These are phyloP conservation scores for Entelurus aequoreus DNA, from an alignment of 2,113 vertebrate species.

Conservation along the genomic window DNA sequence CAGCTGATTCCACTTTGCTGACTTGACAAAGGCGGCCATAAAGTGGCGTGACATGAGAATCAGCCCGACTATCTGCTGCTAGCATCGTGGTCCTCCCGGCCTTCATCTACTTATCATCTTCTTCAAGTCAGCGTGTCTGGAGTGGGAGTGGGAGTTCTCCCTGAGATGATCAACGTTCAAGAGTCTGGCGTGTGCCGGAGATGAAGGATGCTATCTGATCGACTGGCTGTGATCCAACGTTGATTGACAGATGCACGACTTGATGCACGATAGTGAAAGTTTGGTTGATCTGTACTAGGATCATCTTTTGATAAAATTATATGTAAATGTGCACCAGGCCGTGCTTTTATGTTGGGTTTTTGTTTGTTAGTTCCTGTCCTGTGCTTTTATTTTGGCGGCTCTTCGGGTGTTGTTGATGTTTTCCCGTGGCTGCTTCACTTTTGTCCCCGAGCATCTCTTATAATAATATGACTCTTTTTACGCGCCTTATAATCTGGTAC, in stretches of 20 bases:
- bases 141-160: constrained; percentile 64
- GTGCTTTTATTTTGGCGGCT: too few relatives aligned
- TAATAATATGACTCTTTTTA: too few relatives aligned
- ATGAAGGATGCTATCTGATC: constrained; percentile 43
- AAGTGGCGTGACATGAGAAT: constrained; percentile 72
- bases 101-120: constrained; percentile 70
- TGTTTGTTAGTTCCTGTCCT: neutral
- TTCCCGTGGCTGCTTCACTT: too few relatives aligned
- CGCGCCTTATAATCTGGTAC: too few relatives aligned
- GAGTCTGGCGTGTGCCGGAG: constrained; percentile 22
- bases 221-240: constrained; percentile 17
- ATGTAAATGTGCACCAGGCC: too few relatives aligned
- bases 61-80: constrained; percentile 67
- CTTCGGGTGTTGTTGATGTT: too few relatives aligned
- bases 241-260: constrained; percentile 37
- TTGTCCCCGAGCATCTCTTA: too few relatives aligned
- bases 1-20: constrained; percentile 67
- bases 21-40: constrained; percentile 70
- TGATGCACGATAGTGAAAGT: constrained; percentile 28
- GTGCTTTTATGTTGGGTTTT: too few relatives aligned
- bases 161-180: constrained; percentile 54
- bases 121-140: constrained; percentile 62
- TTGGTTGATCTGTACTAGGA: neutral
- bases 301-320: too few relatives aligned
- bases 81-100: constrained; percentile 65